Conservation (phyloP, 30 jellyfish, hydroid and myxozoan species). For the Hydractinia echinata region DNA sequence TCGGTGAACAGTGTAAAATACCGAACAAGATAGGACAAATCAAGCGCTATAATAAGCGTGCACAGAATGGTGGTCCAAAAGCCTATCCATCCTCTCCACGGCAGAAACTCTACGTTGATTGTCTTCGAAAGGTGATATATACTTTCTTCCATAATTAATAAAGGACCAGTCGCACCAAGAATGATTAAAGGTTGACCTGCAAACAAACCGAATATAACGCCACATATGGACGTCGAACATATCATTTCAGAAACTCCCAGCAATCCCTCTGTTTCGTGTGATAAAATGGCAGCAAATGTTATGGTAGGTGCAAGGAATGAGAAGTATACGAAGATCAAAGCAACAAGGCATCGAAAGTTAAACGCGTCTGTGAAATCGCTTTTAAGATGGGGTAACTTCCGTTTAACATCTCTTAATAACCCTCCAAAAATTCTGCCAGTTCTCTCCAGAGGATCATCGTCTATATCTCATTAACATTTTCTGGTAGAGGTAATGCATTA, state of each 20-base stretch:
- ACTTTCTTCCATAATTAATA: constrained; percentile 63
- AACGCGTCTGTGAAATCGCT: constrained; percentile 58
- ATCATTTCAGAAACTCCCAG: constrained; percentile 83
- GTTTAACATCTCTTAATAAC: constrained; percentile 49
- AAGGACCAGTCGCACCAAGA: constrained; percentile 87
- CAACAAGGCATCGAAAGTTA: constrained; percentile 50
- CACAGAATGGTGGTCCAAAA: constrained; percentile 72
- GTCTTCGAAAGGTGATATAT: constrained; percentile 44
- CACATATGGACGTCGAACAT: constrained; percentile 56
- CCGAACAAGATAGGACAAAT: constrained; percentile 61
- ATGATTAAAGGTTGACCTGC: constrained; percentile 87
- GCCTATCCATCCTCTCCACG: constrained; percentile 92
- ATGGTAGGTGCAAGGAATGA: constrained; percentile 79
- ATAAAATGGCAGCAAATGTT: constrained; percentile 74
- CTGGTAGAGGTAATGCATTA: neutral
- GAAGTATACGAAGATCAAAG: constrained; percentile 59
- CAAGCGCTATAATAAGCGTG: constrained; percentile 50
- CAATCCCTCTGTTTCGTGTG: constrained; percentile 53
- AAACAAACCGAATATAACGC: constrained; percentile 52
- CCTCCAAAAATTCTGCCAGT: constrained; percentile 65
- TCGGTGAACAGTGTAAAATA: constrained; percentile 80
- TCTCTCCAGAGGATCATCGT: constrained; percentile 50
- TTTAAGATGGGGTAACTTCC: constrained; percentile 48
- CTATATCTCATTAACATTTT: neutral
- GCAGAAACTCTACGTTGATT: constrained; percentile 61